These are phyloP conservation scores for Frieseomelitta varia DNA, from an alignment of 1,140 invertebrate species.

Conservation along the genomic window DNA sequence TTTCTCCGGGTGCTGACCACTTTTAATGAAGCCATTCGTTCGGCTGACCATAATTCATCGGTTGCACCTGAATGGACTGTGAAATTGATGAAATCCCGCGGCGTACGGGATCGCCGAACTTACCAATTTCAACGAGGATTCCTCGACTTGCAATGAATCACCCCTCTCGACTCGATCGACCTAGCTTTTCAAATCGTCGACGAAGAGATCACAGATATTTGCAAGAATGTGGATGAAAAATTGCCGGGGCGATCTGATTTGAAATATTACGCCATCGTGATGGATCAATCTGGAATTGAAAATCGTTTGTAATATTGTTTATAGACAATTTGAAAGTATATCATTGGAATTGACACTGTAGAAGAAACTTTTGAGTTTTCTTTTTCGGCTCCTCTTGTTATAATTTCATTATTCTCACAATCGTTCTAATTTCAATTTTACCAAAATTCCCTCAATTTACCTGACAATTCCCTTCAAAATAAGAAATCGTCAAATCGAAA, in stretches of 20 bases:
- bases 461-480: not conserved
- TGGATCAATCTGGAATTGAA: not conserved
- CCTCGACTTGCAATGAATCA: slow-evolving; percentile 62
- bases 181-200: slow-evolving; percentile 20
- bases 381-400: too few relatives aligned
- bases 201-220: not conserved
- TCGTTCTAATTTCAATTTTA: too few relatives aligned
- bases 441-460: too few relatives aligned
- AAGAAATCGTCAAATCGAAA: not conserved
- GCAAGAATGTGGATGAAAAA: not conserved
- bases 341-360: not conserved
- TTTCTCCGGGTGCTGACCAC: slow-evolving; percentile 4
- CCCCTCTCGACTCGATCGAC: slow-evolving; percentile 30
- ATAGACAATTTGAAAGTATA: not conserved
- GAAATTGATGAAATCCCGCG: slow-evolving; percentile 63
- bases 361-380: not conserved
- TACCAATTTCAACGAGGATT: slow-evolving; percentile 57
- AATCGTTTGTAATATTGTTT: not conserved
- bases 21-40: slow-evolving; percentile 55
- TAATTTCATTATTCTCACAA: too few relatives aligned
- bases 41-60: slow-evolving; percentile 49
- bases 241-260: not conserved
- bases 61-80: slow-evolving; percentile 44
- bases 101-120: slow-evolving; percentile 27
- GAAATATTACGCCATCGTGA: too few relatives aligned